Evolutionary conservation across 2,888 invertebrate species (phyloP).

Genomic region (Slavum lentiscoides): DNA sequence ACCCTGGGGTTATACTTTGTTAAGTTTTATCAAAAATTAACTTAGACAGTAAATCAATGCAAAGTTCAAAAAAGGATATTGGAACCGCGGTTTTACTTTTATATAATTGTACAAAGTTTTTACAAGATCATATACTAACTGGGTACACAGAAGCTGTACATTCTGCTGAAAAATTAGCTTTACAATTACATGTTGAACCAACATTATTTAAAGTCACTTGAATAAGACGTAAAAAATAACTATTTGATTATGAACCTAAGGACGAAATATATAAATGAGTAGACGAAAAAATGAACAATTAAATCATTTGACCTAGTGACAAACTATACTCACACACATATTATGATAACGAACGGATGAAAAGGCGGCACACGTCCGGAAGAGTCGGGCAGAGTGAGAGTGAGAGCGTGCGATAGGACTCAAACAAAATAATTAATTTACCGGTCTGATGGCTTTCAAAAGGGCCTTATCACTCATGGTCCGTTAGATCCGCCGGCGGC

Average conservation of each 20-base stretch:
- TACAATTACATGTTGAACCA: conserved; percentile 13
- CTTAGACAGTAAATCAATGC: conserved; percentile 1
- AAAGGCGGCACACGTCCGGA: too few species aligned
- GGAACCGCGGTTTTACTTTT: background rate
- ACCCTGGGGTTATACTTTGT: too few species aligned
- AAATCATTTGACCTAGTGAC: too few species aligned
- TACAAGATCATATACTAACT: conserved; percentile 3
- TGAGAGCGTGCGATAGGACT: too few species aligned
- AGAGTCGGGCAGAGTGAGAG: too few species aligned
- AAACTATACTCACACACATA: too few species aligned
- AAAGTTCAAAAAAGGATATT: conserved; percentile 1
- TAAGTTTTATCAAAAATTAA: conserved; percentile 7
- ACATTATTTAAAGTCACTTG: background rate
- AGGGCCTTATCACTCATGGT: conserved; percentile 1
- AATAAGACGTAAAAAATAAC: background rate
- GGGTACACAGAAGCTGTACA: background rate
- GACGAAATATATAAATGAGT: too few species aligned
- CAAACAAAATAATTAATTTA: conserved; percentile 9
- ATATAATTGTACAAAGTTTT: background rate
- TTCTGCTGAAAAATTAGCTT: background rate
- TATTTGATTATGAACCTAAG: background rate
- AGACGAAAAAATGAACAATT: too few species aligned
- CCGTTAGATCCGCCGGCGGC: background rate
- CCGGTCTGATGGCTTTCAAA: background rate
- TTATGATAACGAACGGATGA: too few species aligned